phyloP scores from a whole-genome alignment of 2,888 invertebrate genomes.

The Melipona beecheii region DNA sequence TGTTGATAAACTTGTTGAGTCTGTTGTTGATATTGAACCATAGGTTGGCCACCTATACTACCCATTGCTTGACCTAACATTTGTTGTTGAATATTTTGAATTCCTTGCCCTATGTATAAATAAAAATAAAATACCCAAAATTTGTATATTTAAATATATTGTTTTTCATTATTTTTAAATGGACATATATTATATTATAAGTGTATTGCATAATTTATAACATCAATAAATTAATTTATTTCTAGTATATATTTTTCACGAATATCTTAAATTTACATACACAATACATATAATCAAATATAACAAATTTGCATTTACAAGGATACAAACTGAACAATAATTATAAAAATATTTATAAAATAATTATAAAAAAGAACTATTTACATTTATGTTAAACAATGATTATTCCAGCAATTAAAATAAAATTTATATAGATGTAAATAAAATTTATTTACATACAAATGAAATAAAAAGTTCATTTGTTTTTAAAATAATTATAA shows the following conservation, averaged over 20 bases:
- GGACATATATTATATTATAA: constrained; percentile 1
- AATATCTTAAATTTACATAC: not conserved
- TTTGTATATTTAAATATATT: not conserved
- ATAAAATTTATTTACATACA: constrained; percentile 1
- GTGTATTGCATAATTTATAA: constrained; percentile 12
- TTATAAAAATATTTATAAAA: not conserved
- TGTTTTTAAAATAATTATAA: not conserved
- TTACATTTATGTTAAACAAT: not conserved
- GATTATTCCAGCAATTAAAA: not conserved
- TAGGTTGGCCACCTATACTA: constrained; percentile 88
- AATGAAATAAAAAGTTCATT: constrained; percentile 1
- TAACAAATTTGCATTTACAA: not conserved
- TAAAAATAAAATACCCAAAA: constrained; percentile 27
- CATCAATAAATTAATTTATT: not conserved
- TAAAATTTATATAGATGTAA: not conserved
- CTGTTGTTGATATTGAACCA: constrained; percentile 90
- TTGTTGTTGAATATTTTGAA: constrained; percentile 87
- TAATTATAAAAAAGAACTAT: not conserved
- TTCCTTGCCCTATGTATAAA: constrained; percentile 85
- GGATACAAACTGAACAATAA: not conserved
- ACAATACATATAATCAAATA: not conserved
- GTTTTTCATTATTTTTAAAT: not conserved
- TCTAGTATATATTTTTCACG: not conserved
- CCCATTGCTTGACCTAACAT: constrained; percentile 89
- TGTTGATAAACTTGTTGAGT: constrained; percentile 89